Evolutionary conservation across 1,140 invertebrate species (phyloP), one percentile per base, ranked within the genome.

Genomic region (Drosophila ercepeae): DNA sequence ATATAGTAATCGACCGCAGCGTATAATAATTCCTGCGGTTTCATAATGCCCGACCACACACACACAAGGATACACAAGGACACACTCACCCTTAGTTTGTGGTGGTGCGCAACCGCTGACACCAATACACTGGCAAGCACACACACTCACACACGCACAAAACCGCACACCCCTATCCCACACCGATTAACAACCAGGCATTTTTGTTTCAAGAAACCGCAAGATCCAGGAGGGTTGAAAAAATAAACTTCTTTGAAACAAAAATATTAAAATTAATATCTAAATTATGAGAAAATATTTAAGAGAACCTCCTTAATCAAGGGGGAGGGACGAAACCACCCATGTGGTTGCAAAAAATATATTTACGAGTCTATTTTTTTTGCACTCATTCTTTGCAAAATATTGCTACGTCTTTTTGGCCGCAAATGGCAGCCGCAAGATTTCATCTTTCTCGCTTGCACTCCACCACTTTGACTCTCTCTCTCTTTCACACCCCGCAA

Each of bases 21-120:
- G 82, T 89, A 78, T 88, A 88, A 90, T 90, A 90, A 88, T 90
- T 90, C 82, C 76, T 90, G 88, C 52, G 88, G 88, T 90, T 90
- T 90, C 78, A 88, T 83, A 90, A 89, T 61, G 75, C 72, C 46
- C 75, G 77, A 88, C 88, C 81, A 77, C 86, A 78, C 64, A 39
- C 42, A 53, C 39, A 53, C 60, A 67, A 42, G 51, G 45, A 51
- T 50, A 63, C 48, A 39, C 14, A 1, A 19, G 9, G 45, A 68
- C 27, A 58, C 29, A 60, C 44, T 51, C 25, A 74, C 60, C 67
- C 79, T 73, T 70, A 32, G 29, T 11, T 32, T 32, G 29, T 65
- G 65, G 74, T 61, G 70, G 63, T 84, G 81, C 81, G 81, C 81
- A 86, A 81, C 73, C 82, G 77, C 68, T 74, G 79, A 76, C 72